Base-by-base conservation (phyloP, 2,113 vertebrate genomes). In the Oryzias celebensis region DNA sequence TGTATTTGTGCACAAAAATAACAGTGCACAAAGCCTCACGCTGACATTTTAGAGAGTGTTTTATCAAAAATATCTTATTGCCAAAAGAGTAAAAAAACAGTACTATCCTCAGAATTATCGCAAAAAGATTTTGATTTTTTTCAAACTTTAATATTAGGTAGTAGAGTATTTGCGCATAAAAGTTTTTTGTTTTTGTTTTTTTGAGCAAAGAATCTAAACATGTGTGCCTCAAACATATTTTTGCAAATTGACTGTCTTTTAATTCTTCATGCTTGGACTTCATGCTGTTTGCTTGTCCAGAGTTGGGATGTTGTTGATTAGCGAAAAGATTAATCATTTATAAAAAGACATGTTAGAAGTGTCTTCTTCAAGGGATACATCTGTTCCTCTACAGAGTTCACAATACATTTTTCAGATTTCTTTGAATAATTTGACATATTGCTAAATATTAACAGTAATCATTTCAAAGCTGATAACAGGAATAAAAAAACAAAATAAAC, bases 381-480 rank as follows among this genome's bases (percentile, higher is more conserved):
- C 23, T 54, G 54, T 47, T 78, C 70, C 53, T 85, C 78, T 72
- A 66, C 62, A 28, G 49, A 73, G 42, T 61, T 18, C 16, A 0
- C 63, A 47, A 86, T 91, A 6, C 75, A 88, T 91, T 84, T 91
- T 89, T 88, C 56, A 81, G 61, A 67, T 53, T 62, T 52, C 24
- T 23, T 66, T 68, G 80, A 61, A 84, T 88, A 88, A 89, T 89
- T 91, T 83, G 65, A 88, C 76, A 52, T 77, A 84, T 85, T 70
- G 82, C 89, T 91, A 68, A 91, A 89, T 91, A 91, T 91, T 91
- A 87, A 90, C 84, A 89, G 88, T 86, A 82, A 80, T 79, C 69
- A 75, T 83, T 85, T 79, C 81, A 86, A 86, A 28, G 26, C 26
- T 28, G 26, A 28, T 28, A 28, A 28, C 26, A 28, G 26, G 26